These are phyloP conservation scores for Lonchura striata DNA, from an alignment of 2,113 vertebrate genomes.

Conservation along the genomic window DNA sequence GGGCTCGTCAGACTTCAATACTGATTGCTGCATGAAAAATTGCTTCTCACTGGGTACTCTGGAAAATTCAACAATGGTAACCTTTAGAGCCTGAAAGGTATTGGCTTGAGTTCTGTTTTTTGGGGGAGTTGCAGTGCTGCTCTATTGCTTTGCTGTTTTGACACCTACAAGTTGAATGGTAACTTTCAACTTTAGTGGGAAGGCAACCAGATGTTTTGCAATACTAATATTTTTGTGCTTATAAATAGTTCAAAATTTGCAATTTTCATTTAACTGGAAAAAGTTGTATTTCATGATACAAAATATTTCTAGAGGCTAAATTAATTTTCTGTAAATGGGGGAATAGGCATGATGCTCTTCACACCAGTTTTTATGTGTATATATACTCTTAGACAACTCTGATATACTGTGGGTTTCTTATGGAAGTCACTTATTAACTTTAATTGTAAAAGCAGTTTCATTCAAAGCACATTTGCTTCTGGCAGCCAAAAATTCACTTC, in stretches of 20 bases:
- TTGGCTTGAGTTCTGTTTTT: neutral
- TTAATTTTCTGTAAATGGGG: neutral
- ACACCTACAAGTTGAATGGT: neutral
- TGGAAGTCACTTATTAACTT: neutral
- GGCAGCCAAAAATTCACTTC: neutral
- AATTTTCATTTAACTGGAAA: neutral
- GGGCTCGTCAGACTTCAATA: neutral
- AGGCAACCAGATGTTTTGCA: neutral
- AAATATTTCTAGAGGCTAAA: neutral
- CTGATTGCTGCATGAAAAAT: neutral
- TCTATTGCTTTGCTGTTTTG: neutral
- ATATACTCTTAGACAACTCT: neutral
- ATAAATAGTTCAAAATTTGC: neutral
- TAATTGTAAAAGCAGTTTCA: neutral
- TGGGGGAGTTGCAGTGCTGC: neutral
- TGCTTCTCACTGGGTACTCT: neutral
- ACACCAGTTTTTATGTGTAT: neutral
- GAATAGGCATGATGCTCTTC: neutral
- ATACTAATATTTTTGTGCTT: neutral
- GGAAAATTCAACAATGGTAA: neutral
- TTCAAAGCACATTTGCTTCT: neutral
- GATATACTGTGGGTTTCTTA: neutral
- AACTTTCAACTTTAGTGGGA: neutral
- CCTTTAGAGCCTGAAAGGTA: conserved; percentile 12
- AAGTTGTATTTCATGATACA: neutral